Percentiles rank a stretch among this genome's conserved stretches.
Evolutionary conservation across 2,113 vertebrate genomes (phyloP).

Genomic region (Neolamprologus brichardi): DNA sequence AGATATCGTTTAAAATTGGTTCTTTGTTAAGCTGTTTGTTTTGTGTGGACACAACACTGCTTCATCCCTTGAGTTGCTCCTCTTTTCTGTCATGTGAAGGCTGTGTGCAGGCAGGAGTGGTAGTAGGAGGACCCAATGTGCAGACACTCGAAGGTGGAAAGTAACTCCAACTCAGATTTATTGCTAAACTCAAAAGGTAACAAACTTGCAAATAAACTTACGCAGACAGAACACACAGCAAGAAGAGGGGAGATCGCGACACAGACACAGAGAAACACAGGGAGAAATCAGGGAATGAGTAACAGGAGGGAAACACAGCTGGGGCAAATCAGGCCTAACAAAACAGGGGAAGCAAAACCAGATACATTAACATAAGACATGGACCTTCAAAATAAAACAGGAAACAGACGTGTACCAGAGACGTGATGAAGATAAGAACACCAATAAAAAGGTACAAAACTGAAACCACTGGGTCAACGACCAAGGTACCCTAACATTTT

Average conservation of each 20-base stretch:
- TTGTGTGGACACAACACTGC: neutral
- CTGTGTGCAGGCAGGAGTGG: neutral
- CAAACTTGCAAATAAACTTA: neutral
- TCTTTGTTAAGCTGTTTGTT: neutral
- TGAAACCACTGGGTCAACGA: neutral
- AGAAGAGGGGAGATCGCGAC: neutral
- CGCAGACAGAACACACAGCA: neutral
- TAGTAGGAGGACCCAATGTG: neutral
- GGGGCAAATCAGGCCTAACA: neutral
- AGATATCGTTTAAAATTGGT: neutral
- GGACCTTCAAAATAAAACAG: neutral
- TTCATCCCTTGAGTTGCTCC: neutral
- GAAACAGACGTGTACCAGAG: neutral
- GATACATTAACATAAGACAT: neutral
- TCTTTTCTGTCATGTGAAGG: neutral
- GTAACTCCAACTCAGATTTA: neutral
- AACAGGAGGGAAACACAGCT: neutral
- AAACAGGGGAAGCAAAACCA: neutral
- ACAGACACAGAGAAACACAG: neutral
- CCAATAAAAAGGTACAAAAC: neutral
- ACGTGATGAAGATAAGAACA: neutral
- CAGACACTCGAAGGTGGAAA: neutral
- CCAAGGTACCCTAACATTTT: neutral
- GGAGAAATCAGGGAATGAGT: neutral
- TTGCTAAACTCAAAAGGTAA: neutral